Base-by-base conservation (phyloP, 2,888 invertebrate genomes). In the Plutella xylostella region DNA sequence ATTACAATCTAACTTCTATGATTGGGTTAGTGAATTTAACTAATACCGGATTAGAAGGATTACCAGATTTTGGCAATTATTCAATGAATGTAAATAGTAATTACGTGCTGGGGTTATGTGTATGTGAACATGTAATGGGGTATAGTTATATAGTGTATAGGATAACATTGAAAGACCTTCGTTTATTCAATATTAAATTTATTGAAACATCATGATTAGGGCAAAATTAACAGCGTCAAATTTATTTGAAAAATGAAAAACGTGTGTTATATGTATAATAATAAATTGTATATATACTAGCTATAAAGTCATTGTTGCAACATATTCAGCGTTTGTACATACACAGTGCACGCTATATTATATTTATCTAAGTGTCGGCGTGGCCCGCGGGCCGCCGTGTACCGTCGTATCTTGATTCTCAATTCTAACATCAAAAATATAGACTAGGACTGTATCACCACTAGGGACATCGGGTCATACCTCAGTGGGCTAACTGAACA, bases 161-260 rank as follows among this genome's bases (percentile, higher is more conserved):
- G n/a, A n/a, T n/a, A n/a, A n/a, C n/a, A n/a, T n/a, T n/a, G n/a
- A n/a, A n/a, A n/a, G n/a, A n/a, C n/a, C n/a, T n/a, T n/a, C n/a
- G n/a, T n/a, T 15, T 14, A 31, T 31, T 42, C 42, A 43, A 31
- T 45, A 72, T 68, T 67, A 63, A 77, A 71, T 73, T 82, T 80
- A 82, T 78, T 80, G 70, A 74, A 79, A 76, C 76, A 71, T 74
- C 74, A 75, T 78, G 76, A 82, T 79, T 73, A 71, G 63, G 70
- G 71, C 62, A 72, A 74, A 62, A 70, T 63, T 75, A 80, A 82
- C 75, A 73, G 69, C 71, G 65, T 76, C 72, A 73, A 76, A 73
- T 63, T 68, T 65, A 60, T 68, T 75, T 66, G 61, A 70, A 73
- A 72, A 78, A 73, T 64, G 55, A 72, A 69, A 71, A 66, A 63